These are phyloP conservation scores for Remorina albescens DNA, from an alignment of 2,797 vertebrate species.

Conservation along the genomic window DNA sequence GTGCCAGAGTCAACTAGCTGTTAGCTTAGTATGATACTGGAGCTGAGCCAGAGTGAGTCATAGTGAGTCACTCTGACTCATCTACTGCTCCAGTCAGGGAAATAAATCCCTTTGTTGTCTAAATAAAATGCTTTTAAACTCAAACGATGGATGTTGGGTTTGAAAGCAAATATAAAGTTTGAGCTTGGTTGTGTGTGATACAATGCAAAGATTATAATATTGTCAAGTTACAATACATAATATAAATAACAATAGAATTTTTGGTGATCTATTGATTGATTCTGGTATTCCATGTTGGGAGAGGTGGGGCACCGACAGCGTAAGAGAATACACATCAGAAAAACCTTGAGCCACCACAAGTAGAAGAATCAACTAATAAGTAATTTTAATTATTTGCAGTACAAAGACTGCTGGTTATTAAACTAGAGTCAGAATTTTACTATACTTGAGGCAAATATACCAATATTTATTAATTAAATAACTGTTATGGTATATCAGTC, in stretches of 20 bases:
- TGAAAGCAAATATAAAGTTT: constrained; percentile 2
- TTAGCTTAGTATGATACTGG: constrained; percentile 46
- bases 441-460: not conserved
- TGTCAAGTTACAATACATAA: not conserved
- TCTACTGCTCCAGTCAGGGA: constrained; percentile 6
- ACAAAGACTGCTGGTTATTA: not conserved
- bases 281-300: not conserved
- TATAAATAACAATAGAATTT: not conserved
- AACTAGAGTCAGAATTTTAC: not conserved
- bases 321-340: not conserved
- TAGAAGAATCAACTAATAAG: not conserved
- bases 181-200: not conserved
- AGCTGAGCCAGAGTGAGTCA: constrained; percentile 61
- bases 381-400: not conserved
- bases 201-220: not conserved
- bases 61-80: constrained; percentile 65
- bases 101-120: constrained; percentile 14
- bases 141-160: constrained; percentile 9
- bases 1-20: constrained; percentile 38
- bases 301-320: not conserved
- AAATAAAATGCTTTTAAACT: constrained; percentile 24
- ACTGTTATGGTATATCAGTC: not conserved
- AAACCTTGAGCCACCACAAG: not conserved
- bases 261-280: not conserved
- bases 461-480: not conserved